These are phyloP conservation scores for Odocoileus virginianus DNA, from an alignment of 2,113 vertebrate species.

Conservation along the genomic window DNA sequence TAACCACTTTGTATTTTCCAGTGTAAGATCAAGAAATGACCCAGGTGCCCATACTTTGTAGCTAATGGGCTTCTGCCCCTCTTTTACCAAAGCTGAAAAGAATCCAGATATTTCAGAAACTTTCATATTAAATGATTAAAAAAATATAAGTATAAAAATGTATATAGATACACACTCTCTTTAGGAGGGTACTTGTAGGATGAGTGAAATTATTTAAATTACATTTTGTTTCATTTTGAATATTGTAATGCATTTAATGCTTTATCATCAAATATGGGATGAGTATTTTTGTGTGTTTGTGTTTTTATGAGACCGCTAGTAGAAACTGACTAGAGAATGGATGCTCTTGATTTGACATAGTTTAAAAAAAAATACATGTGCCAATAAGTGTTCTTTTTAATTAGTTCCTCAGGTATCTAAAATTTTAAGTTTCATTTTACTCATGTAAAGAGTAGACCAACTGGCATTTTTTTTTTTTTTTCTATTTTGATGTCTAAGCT, in stretches of 20 bases:
- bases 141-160: not conserved
- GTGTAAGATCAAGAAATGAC: conserved; percentile 43
- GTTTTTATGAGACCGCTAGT: not conserved
- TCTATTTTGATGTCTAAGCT: conserved; percentile 64
- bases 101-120: conserved; percentile 41
- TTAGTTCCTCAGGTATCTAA: conserved; percentile 55
- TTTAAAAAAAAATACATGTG: not conserved
- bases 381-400: conserved; percentile 34
- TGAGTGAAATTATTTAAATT: not conserved
- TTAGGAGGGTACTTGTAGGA: not conserved
- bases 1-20: conserved; percentile 26
- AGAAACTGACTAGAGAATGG: not conserved
- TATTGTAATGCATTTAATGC: not conserved
- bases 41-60: not conserved
- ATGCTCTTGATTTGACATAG: conserved; percentile 12
- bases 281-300: not conserved
- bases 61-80: not conserved
- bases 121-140: not conserved
- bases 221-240: not conserved
- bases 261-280: not conserved
- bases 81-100: conserved; percentile 27
- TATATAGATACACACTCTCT: not conserved
- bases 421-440: conserved; percentile 57
- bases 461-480: not conserved
- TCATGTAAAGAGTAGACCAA: conserved; percentile 37